These are phyloP conservation scores for Margaritifera margaritifera DNA, from an alignment of 2,888 invertebrate genomes.

Conservation along the genomic window DNA sequence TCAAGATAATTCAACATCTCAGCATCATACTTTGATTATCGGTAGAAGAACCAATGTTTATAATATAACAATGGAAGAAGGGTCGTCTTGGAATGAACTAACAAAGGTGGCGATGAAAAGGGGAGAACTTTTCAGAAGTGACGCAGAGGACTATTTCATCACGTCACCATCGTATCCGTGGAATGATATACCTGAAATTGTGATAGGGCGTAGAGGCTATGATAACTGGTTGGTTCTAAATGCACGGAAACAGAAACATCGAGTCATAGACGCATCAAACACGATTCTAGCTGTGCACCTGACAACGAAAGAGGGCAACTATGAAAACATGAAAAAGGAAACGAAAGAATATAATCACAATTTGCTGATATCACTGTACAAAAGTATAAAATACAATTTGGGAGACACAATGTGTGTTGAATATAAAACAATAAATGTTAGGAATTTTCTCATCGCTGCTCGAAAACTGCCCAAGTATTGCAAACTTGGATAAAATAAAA, in stretches of 20 bases:
- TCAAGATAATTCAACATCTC: slow-evolving; percentile 15
- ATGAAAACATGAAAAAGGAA: slow-evolving; percentile 48
- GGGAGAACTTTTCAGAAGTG: slow-evolving; percentile 50
- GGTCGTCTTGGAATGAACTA: slow-evolving; percentile 33
- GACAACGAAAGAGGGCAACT: slow-evolving; percentile 56
- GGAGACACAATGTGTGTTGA: slow-evolving; percentile 51
- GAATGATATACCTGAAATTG: slow-evolving; percentile 58
- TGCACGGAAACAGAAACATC: slow-evolving; percentile 40
- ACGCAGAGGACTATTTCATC: slow-evolving; percentile 62
- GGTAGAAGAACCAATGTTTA: slow-evolving; percentile 52
- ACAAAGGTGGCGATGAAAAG: slow-evolving; percentile 34
- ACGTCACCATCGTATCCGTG: slow-evolving; percentile 54
- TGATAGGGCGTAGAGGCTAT: slow-evolving; percentile 61
- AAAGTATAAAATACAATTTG: slow-evolving; percentile 42
- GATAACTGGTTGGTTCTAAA: slow-evolving; percentile 64
- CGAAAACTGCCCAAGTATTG: no score
- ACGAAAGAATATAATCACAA: slow-evolving; percentile 53
- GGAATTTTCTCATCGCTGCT: no score
- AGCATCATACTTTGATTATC: slow-evolving; percentile 39
- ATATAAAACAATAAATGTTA: slow-evolving; percentile 12
- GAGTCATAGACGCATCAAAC: slow-evolving; percentile 54
- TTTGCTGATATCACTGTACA: slow-evolving; percentile 42
- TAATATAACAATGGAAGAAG: slow-evolving; percentile 46
- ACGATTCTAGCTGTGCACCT: slow-evolving; percentile 61
- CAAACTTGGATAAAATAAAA: no score